phyloP scores from a whole-genome alignment of 92 coral and sea anemone genomes.

The Diadumene lineata region DNA sequence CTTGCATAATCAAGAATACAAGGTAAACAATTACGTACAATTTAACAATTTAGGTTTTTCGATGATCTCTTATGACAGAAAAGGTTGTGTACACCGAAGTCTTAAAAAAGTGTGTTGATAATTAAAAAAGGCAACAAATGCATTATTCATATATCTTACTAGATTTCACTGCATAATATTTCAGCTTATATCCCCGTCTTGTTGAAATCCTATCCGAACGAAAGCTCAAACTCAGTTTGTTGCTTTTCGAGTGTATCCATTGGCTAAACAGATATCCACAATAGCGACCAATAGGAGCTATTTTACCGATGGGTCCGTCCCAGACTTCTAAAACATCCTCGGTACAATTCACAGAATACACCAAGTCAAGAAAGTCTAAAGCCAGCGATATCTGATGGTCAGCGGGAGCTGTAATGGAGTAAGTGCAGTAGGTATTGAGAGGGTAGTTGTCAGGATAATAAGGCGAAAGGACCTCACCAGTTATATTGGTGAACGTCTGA shows the following conservation, averaged over 20 bases:
- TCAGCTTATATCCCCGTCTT: conserved; percentile 49
- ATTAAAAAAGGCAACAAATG: no score
- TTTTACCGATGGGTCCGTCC: conserved; percentile 37
- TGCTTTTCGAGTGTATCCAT: conserved; percentile 59
- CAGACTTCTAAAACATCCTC: conserved; percentile 54
- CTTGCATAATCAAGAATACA: no score
- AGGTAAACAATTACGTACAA: no score
- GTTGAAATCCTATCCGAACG: conserved; percentile 29
- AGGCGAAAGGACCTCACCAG: conserved; percentile 46
- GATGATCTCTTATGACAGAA: no score
- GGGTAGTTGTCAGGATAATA: conserved; percentile 56
- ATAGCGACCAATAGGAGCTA: conserved; percentile 43
- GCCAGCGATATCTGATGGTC: conserved; percentile 54
- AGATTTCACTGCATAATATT: conserved; percentile 52
- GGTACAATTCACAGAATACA: conserved; percentile 44
- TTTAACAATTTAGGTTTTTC: no score
- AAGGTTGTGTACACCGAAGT: no score
- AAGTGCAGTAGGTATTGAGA: conserved; percentile 55
- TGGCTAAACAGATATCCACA: conserved; percentile 56
- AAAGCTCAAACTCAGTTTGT: conserved; percentile 42
- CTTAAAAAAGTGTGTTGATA: no score
- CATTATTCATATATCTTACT: conserved; percentile 13
- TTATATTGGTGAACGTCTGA: conserved; percentile 29
- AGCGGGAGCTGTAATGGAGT: conserved; percentile 48
- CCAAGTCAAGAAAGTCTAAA: conserved; percentile 52